Evolutionary conservation across 2,797 vertebrate genomes (phyloP).

Genomic region (Sebastes kiyomatsui): DNA sequence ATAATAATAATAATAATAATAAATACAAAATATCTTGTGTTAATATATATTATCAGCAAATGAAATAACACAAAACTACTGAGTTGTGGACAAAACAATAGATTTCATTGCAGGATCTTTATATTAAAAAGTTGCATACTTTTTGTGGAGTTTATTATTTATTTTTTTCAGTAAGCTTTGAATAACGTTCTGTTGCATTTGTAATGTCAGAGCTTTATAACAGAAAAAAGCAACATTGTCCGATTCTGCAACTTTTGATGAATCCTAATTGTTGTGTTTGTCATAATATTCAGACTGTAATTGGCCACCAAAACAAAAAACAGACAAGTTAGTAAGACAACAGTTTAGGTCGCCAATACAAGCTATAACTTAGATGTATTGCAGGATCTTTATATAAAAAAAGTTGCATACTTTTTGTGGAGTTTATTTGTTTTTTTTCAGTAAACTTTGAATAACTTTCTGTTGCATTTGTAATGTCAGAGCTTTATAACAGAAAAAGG

Average conservation of each 20-base stretch:
- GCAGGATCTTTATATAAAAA: background rate
- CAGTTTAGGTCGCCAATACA: background rate
- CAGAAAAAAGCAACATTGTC: too few species aligned
- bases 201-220: too few species aligned
- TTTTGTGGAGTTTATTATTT: background rate
- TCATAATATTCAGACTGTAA: constrained; percentile 32
- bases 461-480: background rate
- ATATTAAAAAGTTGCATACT: background rate
- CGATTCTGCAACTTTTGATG: too few species aligned
- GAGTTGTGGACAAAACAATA: too few species aligned
- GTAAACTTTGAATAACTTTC: background rate
- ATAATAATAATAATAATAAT: background rate
- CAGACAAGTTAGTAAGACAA: background rate
- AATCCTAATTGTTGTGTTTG: background rate
- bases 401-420: background rate
- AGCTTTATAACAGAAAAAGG: background rate
- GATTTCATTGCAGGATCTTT: too few species aligned
- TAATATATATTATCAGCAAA: background rate
- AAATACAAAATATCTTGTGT: background rate
- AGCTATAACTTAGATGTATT: background rate
- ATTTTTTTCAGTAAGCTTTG: background rate
- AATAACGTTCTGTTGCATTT: background rate
- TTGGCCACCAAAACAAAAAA: background rate
- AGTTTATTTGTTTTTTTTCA: background rate
- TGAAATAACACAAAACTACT: background rate